Evolutionary conservation across 2,113 vertebrate genomes (phyloP), one percentile per base, ranked within the genome.

Genomic region (Oncorhynchus nerka): DNA sequence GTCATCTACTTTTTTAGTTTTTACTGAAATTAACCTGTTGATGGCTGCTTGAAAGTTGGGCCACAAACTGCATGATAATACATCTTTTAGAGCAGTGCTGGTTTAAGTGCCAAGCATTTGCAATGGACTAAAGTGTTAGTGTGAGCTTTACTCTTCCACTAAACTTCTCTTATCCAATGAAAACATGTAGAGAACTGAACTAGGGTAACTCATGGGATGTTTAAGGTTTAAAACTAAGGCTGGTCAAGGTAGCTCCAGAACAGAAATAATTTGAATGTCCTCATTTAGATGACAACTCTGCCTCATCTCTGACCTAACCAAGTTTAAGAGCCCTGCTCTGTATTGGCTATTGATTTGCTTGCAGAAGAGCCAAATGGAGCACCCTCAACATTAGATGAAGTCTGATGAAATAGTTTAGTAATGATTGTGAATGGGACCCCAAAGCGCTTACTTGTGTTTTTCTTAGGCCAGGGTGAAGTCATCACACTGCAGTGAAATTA

Each of bases 321-420:
- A 62, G 71, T 73, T 73, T 73, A 59, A 73, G 59, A 73, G 55
- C 57, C 62, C n/a, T 73, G 34, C 59, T 57, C 24, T 75, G 39
- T 75, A 59, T 75, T 59, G 66, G 65, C 74, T 68, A 75, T 68
- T 75, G 74, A 69, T 75, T 75, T 22, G 4, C 66, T 49, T 24
- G 49, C 74, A 24, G 48, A 19, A n/a, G 24, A 75, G 74, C 69
- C 67, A 32, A 69, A 75, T 75, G 74, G 48, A 3, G 34, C 39
- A n/a, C 24, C 59, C 28, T 34, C 67, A 68, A 68, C 65, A 75
- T 75, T 68, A 66, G 74, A 68, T 69, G 57, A 75, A 34, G 28
- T 19, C 49, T 64, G 39, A 74, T 74, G 5, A 66, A 65, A 66
- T 74, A 62, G 61, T 74, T 65, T 66, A 39, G 34, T 66, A 48